A percentile compares a stretch with the other conserved stretches of the same genome.
phyloP scores from a whole-genome alignment of 1,140 invertebrate species.

The Diuraphis noxia region DNA sequence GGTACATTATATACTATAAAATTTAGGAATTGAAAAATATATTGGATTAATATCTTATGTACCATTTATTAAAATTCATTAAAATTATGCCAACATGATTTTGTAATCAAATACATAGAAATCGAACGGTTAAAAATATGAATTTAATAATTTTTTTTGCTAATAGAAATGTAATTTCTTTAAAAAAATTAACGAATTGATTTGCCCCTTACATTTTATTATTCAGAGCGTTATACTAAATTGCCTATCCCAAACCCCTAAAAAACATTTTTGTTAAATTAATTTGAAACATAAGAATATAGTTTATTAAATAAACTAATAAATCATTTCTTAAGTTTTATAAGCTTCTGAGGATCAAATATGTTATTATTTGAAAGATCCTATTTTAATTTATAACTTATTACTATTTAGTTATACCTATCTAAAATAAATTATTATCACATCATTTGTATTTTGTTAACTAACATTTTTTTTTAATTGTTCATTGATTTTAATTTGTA shows the following conservation, averaged over 20 bases:
- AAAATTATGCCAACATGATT: neutral
- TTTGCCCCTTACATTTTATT: neutral
- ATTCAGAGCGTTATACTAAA: neutral
- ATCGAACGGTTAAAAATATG: neutral
- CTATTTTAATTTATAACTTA: neutral
- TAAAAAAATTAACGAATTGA: too few relatives aligned
- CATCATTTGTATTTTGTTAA: neutral
- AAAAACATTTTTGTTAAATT: neutral
- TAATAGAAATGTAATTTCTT: neutral
- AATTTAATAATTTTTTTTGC: neutral
- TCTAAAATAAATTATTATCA: neutral
- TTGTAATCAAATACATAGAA: neutral
- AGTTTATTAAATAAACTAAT: neutral
- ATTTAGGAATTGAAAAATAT: neutral
- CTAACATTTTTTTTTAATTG: neutral
- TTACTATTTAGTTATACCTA: too few relatives aligned
- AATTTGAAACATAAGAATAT: too few relatives aligned
- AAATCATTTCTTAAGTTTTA: neutral
- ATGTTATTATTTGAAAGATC: neutral
- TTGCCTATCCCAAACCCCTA: neutral
- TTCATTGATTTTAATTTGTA: neutral
- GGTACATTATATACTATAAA: conserved; percentile 2
- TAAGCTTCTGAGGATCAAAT: neutral
- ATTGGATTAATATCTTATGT: neutral
- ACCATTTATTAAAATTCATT: too few relatives aligned